Evolutionary conservation across 2,888 invertebrate species (phyloP), one percentile per base, ranked within the genome.

Genomic region (Corbicula japonica): DNA sequence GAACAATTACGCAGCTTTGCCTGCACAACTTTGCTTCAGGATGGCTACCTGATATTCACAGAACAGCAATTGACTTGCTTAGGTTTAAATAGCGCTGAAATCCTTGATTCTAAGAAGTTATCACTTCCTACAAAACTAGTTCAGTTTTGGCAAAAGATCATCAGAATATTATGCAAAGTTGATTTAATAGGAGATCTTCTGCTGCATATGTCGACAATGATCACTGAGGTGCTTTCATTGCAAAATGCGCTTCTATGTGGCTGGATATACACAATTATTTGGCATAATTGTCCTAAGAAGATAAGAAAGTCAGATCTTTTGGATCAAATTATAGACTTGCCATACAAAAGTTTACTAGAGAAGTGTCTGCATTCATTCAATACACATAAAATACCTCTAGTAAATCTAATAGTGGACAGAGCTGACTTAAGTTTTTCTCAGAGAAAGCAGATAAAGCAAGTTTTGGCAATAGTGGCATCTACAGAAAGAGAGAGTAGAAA

Each of bases 31-130:
- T 44, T 85, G 56, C 41, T 77, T 15, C 76, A 79, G 52, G 76
- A 81, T 38, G 85, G 85, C 0, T 81, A 77, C 61, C 62, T 86
- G 10, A 71, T 82, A 8, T 72, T 74, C 18, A 80, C 82, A 34
- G 68, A 66, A 18, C 76, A 75, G 30, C 83, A 82, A 46, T 52
- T 86, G 23, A 32, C 54, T 15, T 28, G 38, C 38, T 41, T 66
- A 8, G 66, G 66, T 18, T 66, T 38, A 30, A 38, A 30, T 38
- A 21, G 12, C 12, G 26, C 54, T 21, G 66, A 26, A 15, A 12
- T 23, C 18, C 0, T 28, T n/a, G n/a, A n/a, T n/a, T n/a, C 26
- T n/a, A 48, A 52, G 8, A 61, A 28, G 8, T 15, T 74, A n/a
- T 52, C 60, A 46, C 44, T 84, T 6, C 80, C 83, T 46, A 30